phyloP scores from a whole-genome alignment of 1,140 invertebrate genomes.

The Conus ventricosus region DNA sequence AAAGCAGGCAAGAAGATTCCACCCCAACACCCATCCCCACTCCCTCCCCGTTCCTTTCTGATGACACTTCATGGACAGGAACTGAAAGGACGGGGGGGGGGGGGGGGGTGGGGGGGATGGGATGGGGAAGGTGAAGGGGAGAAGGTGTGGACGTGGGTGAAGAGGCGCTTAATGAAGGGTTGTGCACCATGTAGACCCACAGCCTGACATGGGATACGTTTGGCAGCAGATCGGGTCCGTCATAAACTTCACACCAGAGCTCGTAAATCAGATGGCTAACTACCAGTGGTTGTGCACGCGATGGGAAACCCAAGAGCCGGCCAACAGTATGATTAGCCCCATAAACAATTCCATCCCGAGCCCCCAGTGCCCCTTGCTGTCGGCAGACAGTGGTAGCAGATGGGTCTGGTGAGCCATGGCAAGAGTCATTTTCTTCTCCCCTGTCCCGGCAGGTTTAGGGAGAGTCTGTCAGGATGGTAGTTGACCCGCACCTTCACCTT shows the following conservation, averaged over 20 bases:
- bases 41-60: too few species aligned
- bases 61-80: neutral
- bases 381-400: neutral
- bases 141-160: neutral
- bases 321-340: conserved; percentile 25
- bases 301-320: neutral
- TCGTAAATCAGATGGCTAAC: conserved; percentile 26
- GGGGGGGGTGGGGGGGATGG: neutral
- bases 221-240: conserved; percentile 22
- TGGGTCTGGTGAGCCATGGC: neutral
- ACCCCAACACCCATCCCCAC: too few species aligned
- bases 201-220: neutral
- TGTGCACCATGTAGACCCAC: neutral
- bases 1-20: too few species aligned
- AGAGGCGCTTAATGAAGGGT: conserved; percentile 6
- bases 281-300: conserved; percentile 26
- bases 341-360: conserved; percentile 1
- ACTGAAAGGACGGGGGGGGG: neutral
- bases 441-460: too few species aligned
- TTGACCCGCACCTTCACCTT: too few species aligned
- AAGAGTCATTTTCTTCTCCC: too few species aligned
- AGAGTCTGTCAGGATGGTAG: too few species aligned
- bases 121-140: neutral
- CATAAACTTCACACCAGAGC: conserved; percentile 28
- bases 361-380: too few species aligned